Evolutionary conservation across 2,888 invertebrate genomes (phyloP).

Genomic region (Pseudoips prasinana): DNA sequence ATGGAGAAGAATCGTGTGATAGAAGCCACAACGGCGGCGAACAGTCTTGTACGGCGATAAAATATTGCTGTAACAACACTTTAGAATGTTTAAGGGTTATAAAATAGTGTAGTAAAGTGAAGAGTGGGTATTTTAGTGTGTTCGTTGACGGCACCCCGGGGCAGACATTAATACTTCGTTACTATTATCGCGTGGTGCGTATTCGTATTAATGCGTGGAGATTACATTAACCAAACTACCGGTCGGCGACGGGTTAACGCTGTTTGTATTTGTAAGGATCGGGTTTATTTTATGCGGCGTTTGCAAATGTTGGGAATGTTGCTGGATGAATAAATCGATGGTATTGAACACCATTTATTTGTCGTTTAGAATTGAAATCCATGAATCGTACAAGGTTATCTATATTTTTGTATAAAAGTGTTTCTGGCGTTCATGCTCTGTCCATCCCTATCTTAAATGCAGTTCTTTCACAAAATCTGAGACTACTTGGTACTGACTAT

Average conservation of each 20-base stretch:
- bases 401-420: too few species aligned
- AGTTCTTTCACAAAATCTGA: too few species aligned
- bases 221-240: conserved; percentile 30
- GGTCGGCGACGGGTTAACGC: conserved; percentile 28
- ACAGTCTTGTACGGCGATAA: conserved; percentile 22
- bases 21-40: conserved; percentile 13
- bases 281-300: conserved; percentile 6
- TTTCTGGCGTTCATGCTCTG: too few species aligned
- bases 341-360: too few species aligned
- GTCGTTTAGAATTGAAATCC: too few species aligned
- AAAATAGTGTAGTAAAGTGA: too few species aligned
- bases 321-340: too few species aligned
- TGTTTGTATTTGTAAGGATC: conserved; percentile 11
- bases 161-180: conserved; percentile 38
- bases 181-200: conserved; percentile 34
- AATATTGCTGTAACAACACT: conserved; percentile 21
- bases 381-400: too few species aligned
- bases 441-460: too few species aligned
- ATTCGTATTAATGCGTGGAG: conserved; percentile 25
- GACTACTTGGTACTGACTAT: too few species aligned
- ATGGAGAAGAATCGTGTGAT: conserved; percentile 10
- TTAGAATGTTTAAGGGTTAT: conserved; percentile 19
- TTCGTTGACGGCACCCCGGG: conserved; percentile 40
- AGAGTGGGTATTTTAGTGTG: too few species aligned
- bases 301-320: background rate